Percentiles rank a stretch among this genome's conserved stretches.
phyloP scores from a whole-genome alignment of 2,113 vertebrate species.

The Daphoenositta chrysoptera region DNA sequence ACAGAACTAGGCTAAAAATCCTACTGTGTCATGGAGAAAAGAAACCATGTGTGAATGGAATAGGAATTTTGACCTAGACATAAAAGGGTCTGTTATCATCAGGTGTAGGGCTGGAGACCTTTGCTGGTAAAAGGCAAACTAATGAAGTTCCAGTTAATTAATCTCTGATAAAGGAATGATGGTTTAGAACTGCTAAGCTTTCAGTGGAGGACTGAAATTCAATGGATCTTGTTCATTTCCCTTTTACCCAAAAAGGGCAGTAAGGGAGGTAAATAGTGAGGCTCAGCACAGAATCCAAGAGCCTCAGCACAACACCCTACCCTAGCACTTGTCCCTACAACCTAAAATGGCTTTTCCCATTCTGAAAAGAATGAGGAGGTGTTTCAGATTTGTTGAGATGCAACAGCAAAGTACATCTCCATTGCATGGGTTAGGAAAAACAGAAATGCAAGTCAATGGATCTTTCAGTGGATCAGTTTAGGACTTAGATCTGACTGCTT shows the following conservation, averaged over 20 bases:
- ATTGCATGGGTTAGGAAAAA: background rate
- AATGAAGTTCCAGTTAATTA: background rate
- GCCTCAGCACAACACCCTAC: background rate
- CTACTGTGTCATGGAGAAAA: background rate
- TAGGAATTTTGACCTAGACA: background rate
- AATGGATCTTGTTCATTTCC: background rate
- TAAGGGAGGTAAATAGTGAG: background rate
- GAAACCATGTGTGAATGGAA: background rate
- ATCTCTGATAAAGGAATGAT: background rate
- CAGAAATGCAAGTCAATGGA: background rate
- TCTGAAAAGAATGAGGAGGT: background rate
- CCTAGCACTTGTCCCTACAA: background rate
- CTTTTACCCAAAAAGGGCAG: background rate
- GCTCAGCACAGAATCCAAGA: background rate
- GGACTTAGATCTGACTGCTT: background rate
- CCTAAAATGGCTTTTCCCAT: background rate
- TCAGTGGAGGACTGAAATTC: background rate
- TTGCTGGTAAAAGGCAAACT: background rate
- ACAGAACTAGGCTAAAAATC: background rate
- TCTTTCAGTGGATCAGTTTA: background rate
- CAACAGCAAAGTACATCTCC: background rate
- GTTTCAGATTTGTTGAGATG: background rate
- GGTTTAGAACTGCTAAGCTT: background rate
- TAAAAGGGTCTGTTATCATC: background rate
- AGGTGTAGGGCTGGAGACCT: background rate